Base-by-base conservation (phyloP, 1,140 invertebrate genomes). In the Wasmannia auropunctata region DNA sequence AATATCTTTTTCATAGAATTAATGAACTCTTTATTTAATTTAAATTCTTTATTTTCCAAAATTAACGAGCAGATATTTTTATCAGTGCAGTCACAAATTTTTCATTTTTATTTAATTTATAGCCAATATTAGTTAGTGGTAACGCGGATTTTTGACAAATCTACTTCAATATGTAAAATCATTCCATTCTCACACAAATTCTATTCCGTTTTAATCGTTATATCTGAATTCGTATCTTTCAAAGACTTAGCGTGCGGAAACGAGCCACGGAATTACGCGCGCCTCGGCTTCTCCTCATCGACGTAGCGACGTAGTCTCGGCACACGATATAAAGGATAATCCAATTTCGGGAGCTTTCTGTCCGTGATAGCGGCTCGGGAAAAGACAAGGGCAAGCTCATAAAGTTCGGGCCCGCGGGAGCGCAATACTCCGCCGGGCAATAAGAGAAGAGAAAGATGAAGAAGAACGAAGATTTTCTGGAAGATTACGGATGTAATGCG, bases 321-420 rank as follows among this genome's bases (percentile, higher is more conserved):
- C 56, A 49, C 28, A 34, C 51, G 40, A 83, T 89, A 88, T 86
- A 88, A 89, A 65, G 49, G 63, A 86, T 89, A 89, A 89, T 89
- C 69, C 84, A 89, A 89, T 88, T 85, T 84, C 74, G 56, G 75
- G 10, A 49, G 74, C 69, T 87, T 72, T 85, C 87, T 79, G 74
- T 80, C 65, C 86, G n/a, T 88, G 67, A 83, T 83, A 74, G 62
- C 56, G 75, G 19, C 37, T 67, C 43, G 62, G 46, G 65, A 67
- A 56, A 81, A 85, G 87, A 86, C 75, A 85, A 86, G 84, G 60
- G 67, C 85, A 81, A 89, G 84, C 86, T 86, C 88, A 88, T 89
- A 51, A 67, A 56, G 37, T 63, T 74, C 70, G 14, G 77, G 8
- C 65, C 70, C 72, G 16, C 56, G 81, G 72, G 81, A 85, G 22